Evolutionary conservation across 2,797 vertebrate genomes (phyloP).

Genomic region (Enoplosus armatus): DNA sequence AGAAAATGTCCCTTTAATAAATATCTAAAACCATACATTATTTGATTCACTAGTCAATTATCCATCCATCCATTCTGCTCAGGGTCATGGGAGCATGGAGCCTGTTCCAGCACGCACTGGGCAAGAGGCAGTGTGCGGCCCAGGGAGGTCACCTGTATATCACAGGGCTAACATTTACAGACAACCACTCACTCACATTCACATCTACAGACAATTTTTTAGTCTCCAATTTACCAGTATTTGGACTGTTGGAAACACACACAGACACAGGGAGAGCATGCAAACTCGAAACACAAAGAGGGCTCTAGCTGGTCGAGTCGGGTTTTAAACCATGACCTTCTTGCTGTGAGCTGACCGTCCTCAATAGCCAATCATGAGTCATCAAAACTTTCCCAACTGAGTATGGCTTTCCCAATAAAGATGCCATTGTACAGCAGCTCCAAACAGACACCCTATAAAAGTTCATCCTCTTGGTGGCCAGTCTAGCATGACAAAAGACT

Average conservation of each 20-base stretch:
- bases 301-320: neutral
- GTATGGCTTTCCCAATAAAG: constrained; percentile 51
- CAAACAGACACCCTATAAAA: constrained; percentile 52
- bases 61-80: constrained; percentile 21
- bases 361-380: constrained; percentile 55
- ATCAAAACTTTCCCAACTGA: constrained; percentile 61
- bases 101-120: neutral
- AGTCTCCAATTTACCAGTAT: constrained; percentile 5
- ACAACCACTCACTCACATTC: neutral
- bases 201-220: neutral
- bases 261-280: neutral
- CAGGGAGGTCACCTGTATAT: constrained; percentile 10
- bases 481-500: constrained; percentile 60
- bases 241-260: constrained; percentile 4
- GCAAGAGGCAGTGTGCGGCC: neutral
- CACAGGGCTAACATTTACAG: neutral
- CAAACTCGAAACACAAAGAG: constrained; percentile 20
- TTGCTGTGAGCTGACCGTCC: constrained; percentile 33
- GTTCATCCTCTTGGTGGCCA: constrained; percentile 54
- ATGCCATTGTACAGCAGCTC: constrained; percentile 46
- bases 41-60: constrained; percentile 27
- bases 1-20: constrained; percentile 5
- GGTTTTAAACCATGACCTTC: constrained; percentile 31
- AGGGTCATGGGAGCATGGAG: neutral
- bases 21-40: constrained; percentile 6